Evolutionary conservation across 2,888 invertebrate genomes (phyloP).

Genomic region (Nomada ferruginata): DNA sequence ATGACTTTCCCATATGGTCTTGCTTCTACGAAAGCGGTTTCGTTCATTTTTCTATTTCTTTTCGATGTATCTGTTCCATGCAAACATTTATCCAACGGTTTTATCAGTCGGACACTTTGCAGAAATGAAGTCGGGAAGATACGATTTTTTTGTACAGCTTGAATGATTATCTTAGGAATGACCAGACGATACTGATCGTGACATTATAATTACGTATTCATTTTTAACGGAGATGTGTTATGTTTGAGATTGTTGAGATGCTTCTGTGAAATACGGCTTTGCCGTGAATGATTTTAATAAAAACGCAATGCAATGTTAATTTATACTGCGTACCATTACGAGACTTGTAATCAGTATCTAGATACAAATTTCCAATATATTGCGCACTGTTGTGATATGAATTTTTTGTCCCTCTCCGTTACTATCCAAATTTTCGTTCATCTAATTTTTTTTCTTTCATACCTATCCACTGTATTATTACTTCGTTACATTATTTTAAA

Average conservation of each 20-base stretch:
- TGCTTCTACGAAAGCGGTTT: not conserved
- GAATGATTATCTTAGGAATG: not conserved
- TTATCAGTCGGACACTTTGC: not conserved
- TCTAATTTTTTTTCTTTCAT: no score
- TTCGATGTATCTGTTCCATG: not conserved
- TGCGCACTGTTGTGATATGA: no score
- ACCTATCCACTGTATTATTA: no score
- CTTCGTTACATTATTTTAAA: no score
- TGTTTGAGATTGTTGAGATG: no score
- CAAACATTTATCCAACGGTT: not conserved
- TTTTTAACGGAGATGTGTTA: no score
- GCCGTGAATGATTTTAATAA: not conserved
- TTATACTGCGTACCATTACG: not conserved
- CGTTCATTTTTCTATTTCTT: not conserved
- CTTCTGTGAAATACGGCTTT: not conserved
- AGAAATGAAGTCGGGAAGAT: not conserved
- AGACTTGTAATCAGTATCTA: not conserved
- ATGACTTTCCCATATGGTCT: slow-evolving; percentile 30
- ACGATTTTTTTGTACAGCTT: not conserved
- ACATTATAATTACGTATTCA: not conserved
- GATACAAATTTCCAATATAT: no score
- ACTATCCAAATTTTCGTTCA: not conserved
- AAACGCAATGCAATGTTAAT: not conserved
- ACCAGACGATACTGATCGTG: not conserved
- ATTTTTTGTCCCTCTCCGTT: not conserved